These are phyloP conservation scores for Diaprepes abbreviatus DNA, from an alignment of 2,888 invertebrate species.

Conservation along the genomic window DNA sequence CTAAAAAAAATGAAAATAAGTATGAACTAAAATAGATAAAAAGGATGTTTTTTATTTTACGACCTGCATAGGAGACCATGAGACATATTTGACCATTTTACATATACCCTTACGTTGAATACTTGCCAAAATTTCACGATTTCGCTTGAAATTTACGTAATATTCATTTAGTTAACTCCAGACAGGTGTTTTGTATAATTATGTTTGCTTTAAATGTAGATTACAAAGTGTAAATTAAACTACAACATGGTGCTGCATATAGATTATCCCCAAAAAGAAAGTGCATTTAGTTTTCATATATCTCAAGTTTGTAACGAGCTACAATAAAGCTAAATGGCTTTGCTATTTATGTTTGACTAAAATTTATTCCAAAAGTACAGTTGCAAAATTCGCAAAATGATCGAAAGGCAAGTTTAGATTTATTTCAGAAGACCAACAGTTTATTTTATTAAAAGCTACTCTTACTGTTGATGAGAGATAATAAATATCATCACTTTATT, in stretches of 20 bases:
- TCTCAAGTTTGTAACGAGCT: no score
- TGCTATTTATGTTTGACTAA: no score
- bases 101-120: constrained; percentile 3
- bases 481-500: no score
- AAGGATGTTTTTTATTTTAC: constrained; percentile 17
- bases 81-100: constrained; percentile 19
- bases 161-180: constrained; percentile 19
- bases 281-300: not conserved
- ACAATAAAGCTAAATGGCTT: no score
- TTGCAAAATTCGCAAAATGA: no score
- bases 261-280: not conserved
- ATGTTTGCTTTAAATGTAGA: constrained; percentile 7
- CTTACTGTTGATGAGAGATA: no score
- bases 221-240: constrained; percentile 3
- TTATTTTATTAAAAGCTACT: no score
- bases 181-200: constrained; percentile 14
- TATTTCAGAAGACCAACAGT: no score
- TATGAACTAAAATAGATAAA: no score
- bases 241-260: not conserved
- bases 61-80: not conserved
- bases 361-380: no score
- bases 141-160: constrained; percentile 24
- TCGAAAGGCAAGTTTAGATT: no score
- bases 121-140: constrained; percentile 18
- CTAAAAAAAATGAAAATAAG: no score